A percentile compares a stretch with the other conserved stretches of the same genome.
These are phyloP conservation scores for Apus apus DNA, from an alignment of 2,113 vertebrate genomes.

Conservation along the genomic window DNA sequence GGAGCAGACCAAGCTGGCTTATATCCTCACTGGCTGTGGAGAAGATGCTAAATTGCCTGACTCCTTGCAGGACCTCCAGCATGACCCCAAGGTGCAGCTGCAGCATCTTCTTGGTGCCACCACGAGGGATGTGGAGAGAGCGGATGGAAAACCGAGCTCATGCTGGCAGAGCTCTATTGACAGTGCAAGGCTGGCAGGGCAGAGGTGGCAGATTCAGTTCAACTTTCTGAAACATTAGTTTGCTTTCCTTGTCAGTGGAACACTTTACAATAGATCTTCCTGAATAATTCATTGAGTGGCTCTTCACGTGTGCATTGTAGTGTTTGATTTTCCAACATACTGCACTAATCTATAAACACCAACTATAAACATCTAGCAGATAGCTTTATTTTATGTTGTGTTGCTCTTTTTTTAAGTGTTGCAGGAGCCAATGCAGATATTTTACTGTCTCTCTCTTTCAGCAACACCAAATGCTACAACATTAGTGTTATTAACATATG, in stretches of 20 bases:
- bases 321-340: conserved; percentile 10
- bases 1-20: neutral
- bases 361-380: conserved; percentile 50
- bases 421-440: conserved; percentile 31
- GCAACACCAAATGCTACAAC: conserved; percentile 54
- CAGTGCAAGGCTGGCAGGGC: neutral
- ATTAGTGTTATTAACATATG: conserved; percentile 68
- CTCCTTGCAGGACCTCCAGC: neutral
- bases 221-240: neutral
- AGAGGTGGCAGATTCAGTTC: neutral
- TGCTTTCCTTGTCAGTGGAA: neutral
- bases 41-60: neutral
- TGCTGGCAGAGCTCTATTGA: neutral
- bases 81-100: neutral
- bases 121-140: neutral
- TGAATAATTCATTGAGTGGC: conserved; percentile 46
- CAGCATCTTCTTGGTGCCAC: neutral
- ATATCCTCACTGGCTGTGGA: rapidly evolving
- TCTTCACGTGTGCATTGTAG: neutral
- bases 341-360: conserved; percentile 58
- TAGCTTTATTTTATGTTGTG: conserved; percentile 43
- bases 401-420: conserved; percentile 1
- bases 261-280: neutral
- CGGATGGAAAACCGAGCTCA: neutral
- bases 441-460: conserved; percentile 56